Evolutionary conservation across 1,140 invertebrate species (phyloP).

Genomic region (Vanessa atalanta): DNA sequence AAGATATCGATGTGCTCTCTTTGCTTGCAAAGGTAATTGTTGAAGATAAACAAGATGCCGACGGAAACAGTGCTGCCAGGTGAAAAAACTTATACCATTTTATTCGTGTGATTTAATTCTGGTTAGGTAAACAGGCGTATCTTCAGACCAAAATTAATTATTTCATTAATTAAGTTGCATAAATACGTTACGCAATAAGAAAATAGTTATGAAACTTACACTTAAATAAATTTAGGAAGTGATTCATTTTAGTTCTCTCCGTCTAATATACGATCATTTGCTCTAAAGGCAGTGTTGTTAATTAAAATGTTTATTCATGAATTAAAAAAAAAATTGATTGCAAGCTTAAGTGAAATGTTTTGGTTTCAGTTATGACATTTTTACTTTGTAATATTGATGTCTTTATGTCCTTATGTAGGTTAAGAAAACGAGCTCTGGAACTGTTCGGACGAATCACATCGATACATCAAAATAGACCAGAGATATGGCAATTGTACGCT

Average conservation of each 20-base stretch:
- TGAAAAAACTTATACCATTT: conserved; percentile 28
- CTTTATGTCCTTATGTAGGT: conserved; percentile 50
- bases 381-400: conserved; percentile 11
- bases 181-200: too few species aligned
- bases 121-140: too few species aligned
- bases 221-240: too few species aligned
- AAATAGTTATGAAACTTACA: too few species aligned
- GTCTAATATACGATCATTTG: too few species aligned
- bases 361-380: too few species aligned
- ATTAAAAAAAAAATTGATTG: too few species aligned
- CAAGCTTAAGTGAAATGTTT: not conserved
- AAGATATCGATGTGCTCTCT: conserved; percentile 89
- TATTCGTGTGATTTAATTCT: not conserved
- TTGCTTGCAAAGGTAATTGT: conserved; percentile 88
- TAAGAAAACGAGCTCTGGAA: conserved; percentile 85
- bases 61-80: conserved; percentile 80
- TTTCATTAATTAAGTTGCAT: too few species aligned
- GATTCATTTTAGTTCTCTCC: too few species aligned
- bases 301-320: too few species aligned
- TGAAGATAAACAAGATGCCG: conserved; percentile 83
- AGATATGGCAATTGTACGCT: conserved; percentile 91
- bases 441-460: conserved; percentile 91
- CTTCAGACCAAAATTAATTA: too few species aligned
- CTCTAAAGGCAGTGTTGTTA: too few species aligned
- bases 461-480: conserved; percentile 84